Base-by-base conservation (phyloP, 2,888 invertebrate species). In the Cyclophora albipunctata region DNA sequence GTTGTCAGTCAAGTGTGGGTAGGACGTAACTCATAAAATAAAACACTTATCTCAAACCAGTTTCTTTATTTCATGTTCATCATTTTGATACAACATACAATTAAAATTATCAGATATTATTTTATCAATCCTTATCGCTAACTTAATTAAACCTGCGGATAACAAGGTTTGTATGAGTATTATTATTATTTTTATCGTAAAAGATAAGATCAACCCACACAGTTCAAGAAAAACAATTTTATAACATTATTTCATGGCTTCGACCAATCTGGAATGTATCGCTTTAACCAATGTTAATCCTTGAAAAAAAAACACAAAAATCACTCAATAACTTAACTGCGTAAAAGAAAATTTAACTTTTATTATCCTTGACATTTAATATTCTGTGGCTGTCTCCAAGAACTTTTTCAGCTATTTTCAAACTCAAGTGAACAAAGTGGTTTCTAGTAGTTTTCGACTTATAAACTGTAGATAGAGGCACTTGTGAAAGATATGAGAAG, bases 21-120 rank as follows among this genome's bases (percentile, higher is more conserved):
- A 20, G 20, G 20, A 20, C 20, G 2, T 20, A 2, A 20, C 20
- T 20, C 20, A 5, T 37, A 37, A 72, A 75, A 84, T 85, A 66
- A 86, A 86, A 86, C 77, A 54, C 73, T 57, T 61, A 68, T 75
- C 60, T 89, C 88, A 88, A 89, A 89, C 88, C 89, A 87, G 86
- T 89, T 88, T 86, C 83, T 89, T 89, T 89, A 88, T 87, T 86
- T 85, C 80, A 73, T 86, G 85, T 88, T 84, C 86, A 82, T 84
- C 84, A 78, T 87, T 88, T 88, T 84, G 88, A 84, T 89, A 89
- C 89, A 89, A 89, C 89, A 89, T 89, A 89, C 88, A 89, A 84
- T 88, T 89, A 88, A 88, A 89, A 78, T 88, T 88, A 89, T 89
- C 88, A 81, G 86, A 87, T 87, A 87, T 83, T 84, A 84, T 83